These are phyloP conservation scores for Dendrocincla tyrannina DNA, from an alignment of 2,797 vertebrate genomes.

Conservation along the genomic window DNA sequence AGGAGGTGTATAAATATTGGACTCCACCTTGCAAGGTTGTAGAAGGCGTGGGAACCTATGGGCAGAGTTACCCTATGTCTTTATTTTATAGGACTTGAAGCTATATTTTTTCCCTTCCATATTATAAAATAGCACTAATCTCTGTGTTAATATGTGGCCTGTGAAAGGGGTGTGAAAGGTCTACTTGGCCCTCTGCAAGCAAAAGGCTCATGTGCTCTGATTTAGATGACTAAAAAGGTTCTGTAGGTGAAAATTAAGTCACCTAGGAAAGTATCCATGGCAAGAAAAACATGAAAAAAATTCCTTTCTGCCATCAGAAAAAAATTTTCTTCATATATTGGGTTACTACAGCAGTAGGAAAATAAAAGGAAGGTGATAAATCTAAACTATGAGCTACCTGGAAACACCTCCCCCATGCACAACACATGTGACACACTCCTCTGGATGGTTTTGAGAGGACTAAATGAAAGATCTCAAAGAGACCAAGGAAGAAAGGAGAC, in stretches of 20 bases:
- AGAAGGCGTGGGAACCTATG: background rate
- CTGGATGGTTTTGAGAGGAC: background rate
- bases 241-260: conserved; percentile 32
- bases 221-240: background rate
- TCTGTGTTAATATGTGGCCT: conserved; percentile 11
- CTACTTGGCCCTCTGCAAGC: background rate
- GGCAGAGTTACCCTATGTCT: background rate
- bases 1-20: background rate
- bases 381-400: background rate
- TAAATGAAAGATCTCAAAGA: background rate
- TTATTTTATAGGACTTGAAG: background rate
- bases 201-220: background rate
- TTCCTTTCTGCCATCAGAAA: background rate
- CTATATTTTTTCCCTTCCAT: background rate
- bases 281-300: background rate
- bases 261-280: background rate
- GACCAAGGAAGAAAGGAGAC: background rate
- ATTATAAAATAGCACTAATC: conserved; percentile 29
- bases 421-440: background rate
- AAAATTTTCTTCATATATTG: background rate
- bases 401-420: background rate
- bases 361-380: background rate
- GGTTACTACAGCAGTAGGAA: background rate
- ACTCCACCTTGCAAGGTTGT: background rate
- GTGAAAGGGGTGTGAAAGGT: background rate